These are phyloP conservation scores for Venusia cambrica DNA, from an alignment of 2,888 invertebrate species.

Conservation along the genomic window DNA sequence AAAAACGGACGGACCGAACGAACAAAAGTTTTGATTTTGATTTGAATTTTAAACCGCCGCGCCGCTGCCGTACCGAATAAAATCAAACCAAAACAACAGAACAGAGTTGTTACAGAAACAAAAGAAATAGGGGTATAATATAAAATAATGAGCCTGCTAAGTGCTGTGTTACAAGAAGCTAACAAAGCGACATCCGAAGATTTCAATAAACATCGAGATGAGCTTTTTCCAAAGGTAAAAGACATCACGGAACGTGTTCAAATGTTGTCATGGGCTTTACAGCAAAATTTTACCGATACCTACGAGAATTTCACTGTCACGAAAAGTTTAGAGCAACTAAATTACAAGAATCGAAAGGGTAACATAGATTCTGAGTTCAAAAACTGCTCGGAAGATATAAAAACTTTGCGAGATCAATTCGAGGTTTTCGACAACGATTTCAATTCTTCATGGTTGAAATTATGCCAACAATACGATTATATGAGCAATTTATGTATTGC, in stretches of 20 bases:
- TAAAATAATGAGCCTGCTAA: slow-evolving; percentile 62
- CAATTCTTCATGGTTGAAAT: slow-evolving; percentile 42
- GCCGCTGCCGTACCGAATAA: too few relatives aligned
- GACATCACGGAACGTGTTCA: slow-evolving; percentile 61
- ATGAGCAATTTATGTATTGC: slow-evolving; percentile 53
- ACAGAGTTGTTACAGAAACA: slow-evolving; percentile 32
- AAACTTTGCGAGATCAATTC: slow-evolving; percentile 41
- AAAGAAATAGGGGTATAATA: slow-evolving; percentile 16
- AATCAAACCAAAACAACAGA: too few relatives aligned
- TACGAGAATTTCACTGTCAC: slow-evolving; percentile 58
- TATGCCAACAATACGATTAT: slow-evolving; percentile 42
- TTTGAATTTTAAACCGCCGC: too few relatives aligned
- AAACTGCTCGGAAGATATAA: slow-evolving; percentile 40
- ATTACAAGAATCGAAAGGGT: slow-evolving; percentile 59
- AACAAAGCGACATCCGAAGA: slow-evolving; percentile 56
- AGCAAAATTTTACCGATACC: slow-evolving; percentile 63
- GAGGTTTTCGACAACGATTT: slow-evolving; percentile 52
- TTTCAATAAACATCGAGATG: slow-evolving; percentile 53
- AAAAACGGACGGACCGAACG: too few relatives aligned
- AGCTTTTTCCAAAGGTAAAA: slow-evolving; percentile 50
- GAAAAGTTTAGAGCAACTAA: slow-evolving; percentile 66
- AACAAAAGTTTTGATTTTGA: slow-evolving; percentile 10
- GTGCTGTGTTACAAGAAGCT: slow-evolving; percentile 61
- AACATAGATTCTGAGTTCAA: slow-evolving; percentile 53
- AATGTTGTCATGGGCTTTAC: slow-evolving; percentile 63